These are phyloP conservation scores for Nomada fabriciana DNA, from an alignment of 2,888 invertebrate genomes.

Conservation along the genomic window DNA sequence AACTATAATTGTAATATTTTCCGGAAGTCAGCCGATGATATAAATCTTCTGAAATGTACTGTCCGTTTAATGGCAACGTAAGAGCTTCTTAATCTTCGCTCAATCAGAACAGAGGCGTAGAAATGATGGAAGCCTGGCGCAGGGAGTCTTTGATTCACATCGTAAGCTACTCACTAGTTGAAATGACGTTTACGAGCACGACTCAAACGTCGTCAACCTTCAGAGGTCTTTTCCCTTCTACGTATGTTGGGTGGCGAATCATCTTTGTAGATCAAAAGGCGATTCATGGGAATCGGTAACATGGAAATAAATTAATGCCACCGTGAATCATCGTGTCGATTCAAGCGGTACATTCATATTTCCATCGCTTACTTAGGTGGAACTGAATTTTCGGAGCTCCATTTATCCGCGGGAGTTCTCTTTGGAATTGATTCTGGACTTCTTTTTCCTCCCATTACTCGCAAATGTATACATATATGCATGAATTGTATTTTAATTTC, in stretches of 20 bases:
- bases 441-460: no score
- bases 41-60: not conserved
- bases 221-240: constrained; percentile 34
- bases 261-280: constrained; percentile 82
- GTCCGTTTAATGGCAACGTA: not conserved
- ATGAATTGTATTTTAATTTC: no score
- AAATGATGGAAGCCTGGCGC: constrained; percentile 2
- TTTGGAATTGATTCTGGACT: no score
- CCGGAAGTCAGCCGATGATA: not conserved
- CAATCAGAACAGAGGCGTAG: not conserved
- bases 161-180: constrained; percentile 45
- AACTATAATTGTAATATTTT: not conserved
- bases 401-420: not conserved
- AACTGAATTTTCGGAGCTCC: constrained; percentile 10
- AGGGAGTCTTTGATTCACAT: constrained; percentile 44
- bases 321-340: constrained; percentile 82
- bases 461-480: no score
- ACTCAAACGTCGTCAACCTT: constrained; percentile 51
- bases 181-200: constrained; percentile 59
- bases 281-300: constrained; percentile 81
- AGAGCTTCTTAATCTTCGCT: not conserved
- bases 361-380: constrained; percentile 58
- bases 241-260: constrained; percentile 75
- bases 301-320: constrained; percentile 83
- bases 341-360: constrained; percentile 51